Conservation (phyloP, 1,140 invertebrate species). For the Dufourea novaeangliae region DNA sequence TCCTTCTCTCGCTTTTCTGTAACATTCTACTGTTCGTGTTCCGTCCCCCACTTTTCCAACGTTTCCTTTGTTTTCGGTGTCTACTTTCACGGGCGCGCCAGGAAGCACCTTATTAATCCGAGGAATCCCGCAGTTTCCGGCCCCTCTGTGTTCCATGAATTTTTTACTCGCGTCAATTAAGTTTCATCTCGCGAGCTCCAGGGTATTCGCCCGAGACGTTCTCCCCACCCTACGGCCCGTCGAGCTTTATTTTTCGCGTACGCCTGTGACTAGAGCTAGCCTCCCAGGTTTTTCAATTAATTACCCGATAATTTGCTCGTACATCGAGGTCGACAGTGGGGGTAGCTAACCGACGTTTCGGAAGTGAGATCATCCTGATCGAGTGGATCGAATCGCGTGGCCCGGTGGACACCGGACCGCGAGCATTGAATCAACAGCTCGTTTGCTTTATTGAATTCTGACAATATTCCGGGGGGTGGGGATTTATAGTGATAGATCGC, state of each 20-base stretch:
- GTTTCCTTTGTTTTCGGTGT: constrained; percentile 1
- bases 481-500: constrained; percentile 35
- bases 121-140: neutral
- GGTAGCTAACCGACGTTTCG: neutral
- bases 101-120: constrained; percentile 9
- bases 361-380: constrained; percentile 40
- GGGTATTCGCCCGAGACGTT: too few relatives aligned
- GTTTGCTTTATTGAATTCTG: constrained; percentile 50
- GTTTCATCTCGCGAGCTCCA: too few relatives aligned
- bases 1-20: neutral
- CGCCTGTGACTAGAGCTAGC: neutral
- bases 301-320: neutral
- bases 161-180: neutral
- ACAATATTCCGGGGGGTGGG: constrained; percentile 42
- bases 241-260: neutral
- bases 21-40: neutral
- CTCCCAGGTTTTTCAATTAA: neutral
- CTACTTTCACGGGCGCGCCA: neutral
- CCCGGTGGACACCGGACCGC: constrained; percentile 46
- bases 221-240: neutral
- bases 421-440: constrained; percentile 49
- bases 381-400: constrained; percentile 43
- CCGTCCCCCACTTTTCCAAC: neutral
- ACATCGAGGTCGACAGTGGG: neutral
- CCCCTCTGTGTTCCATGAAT: neutral